Base-by-base conservation (phyloP, 2,888 invertebrate species). In the Dendrolimus houi region DNA sequence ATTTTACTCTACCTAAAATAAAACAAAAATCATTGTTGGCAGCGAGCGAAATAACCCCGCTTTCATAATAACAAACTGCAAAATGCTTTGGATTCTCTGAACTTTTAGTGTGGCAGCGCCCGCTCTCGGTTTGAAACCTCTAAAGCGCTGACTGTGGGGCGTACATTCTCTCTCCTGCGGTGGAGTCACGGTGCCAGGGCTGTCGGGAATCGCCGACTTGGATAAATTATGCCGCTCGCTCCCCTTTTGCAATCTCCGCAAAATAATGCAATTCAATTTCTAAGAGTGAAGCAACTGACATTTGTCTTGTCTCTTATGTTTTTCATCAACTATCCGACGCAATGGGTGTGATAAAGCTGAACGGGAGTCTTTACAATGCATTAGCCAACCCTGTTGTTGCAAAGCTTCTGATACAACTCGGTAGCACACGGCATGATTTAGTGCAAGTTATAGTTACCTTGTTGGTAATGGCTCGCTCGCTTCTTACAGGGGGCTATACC, bases 11-110 rank as follows among this genome's bases (percentile, higher is more conserved):
- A 62, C 56, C 59, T 58, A 54, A 59, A 29, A 29, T 29, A 29
- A 29, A 29, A 29, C 29, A 77, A 79, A 14, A 85, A 77, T 81
- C 84, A 81, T 81, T 78, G 76, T 66, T 72, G 72, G 74, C 73
- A 74, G 78, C 73, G 3, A 29, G 29, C 29, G 12, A 47, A 47
- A 47, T 47, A 47, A 71, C 75, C 77, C 75, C 71, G 75, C 78
- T 79, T 76, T 80, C 75, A 81, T 84, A 85, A 84, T 84, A 85
- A 85, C 86, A 84, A 84, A 85, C 84, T 87, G 85, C 84, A 78
- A 83, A 87, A 86, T 83, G 80, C 81, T 83, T 79, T 74, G 83
- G 83, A 86, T 86, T 87, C 87, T 78, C 79, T 70, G 78, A 86
- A 87, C 82, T 87, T 86, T 47, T 80, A 80, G 77, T 81, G 79